Evolutionary conservation across 2,797 vertebrate species (phyloP).

Genomic region (Pelodytes ibericus): DNA sequence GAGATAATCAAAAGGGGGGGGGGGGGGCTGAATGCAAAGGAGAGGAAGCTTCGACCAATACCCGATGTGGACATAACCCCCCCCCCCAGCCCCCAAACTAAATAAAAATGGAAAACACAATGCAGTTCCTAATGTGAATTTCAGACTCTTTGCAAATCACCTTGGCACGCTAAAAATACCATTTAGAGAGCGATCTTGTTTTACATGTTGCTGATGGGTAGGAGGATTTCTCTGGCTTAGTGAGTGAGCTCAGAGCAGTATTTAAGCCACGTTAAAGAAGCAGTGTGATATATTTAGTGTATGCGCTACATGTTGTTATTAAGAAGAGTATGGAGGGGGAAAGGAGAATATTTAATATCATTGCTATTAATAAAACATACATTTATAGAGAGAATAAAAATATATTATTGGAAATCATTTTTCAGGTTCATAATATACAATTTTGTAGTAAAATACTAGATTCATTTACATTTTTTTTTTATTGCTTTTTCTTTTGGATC

Average conservation of each 20-base stretch:
- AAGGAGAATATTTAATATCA: too few species aligned
- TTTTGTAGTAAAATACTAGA: too few species aligned
- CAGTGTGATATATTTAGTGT: not conserved
- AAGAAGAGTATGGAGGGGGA: too few species aligned
- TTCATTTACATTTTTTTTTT: too few species aligned
- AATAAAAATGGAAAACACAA: not conserved
- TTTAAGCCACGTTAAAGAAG: not conserved
- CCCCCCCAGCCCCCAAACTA: too few species aligned
- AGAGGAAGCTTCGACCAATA: conserved; percentile 11
- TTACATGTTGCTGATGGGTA: conserved; percentile 23
- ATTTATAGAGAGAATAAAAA: too few species aligned
- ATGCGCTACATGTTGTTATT: too few species aligned
- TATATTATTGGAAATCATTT: too few species aligned
- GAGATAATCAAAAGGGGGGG: not conserved
- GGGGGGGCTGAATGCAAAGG: conserved; percentile 17
- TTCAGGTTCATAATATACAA: too few species aligned
- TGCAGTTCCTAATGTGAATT: not conserved
- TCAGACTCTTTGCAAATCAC: conserved; percentile 5
- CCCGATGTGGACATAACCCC: too few species aligned
- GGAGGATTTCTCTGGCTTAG: not conserved
- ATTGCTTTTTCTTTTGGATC: too few species aligned
- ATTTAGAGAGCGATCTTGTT: conserved; percentile 2
- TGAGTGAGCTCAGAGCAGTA: not conserved
- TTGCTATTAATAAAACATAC: too few species aligned
- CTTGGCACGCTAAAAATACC: conserved; percentile 5